Evolutionary conservation across 1,140 invertebrate genomes (phyloP).

Genomic region (Pseudomyrmex gracilis): DNA sequence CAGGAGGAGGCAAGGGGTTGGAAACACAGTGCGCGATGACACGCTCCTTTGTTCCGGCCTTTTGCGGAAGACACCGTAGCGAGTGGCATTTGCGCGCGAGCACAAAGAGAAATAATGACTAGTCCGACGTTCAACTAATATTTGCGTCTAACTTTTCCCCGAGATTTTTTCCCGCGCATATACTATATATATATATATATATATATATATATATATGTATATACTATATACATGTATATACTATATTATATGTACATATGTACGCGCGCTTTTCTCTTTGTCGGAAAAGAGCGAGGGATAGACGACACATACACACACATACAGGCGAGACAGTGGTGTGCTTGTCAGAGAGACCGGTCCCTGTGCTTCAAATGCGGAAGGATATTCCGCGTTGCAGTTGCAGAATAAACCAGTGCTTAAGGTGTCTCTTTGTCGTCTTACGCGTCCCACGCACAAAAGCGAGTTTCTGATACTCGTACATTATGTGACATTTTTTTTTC

Average conservation of each 20-base stretch:
- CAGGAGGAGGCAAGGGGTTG: not conserved
- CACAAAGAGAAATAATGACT: constrained; percentile 82
- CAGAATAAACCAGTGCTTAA: constrained; percentile 63
- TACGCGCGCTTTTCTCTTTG: constrained; percentile 64
- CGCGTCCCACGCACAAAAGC: constrained; percentile 52
- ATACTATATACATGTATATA: constrained; percentile 32
- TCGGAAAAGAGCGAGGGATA: constrained; percentile 55
- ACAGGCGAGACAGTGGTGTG: constrained; percentile 44
- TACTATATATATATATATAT: constrained; percentile 47
- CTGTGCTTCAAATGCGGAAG: constrained; percentile 39
- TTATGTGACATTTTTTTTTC: constrained; percentile 23
- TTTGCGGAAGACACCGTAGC: constrained; percentile 77
- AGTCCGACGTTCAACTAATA: constrained; percentile 84
- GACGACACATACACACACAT: constrained; percentile 21
- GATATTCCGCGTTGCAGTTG: constrained; percentile 51
- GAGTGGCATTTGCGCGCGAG: constrained; percentile 69
- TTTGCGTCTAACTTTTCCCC: constrained; percentile 80
- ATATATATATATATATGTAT: constrained; percentile 42
- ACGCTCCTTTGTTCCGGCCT: constrained; percentile 79
- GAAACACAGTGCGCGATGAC: constrained; percentile 69
- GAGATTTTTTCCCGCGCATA: constrained; percentile 70
- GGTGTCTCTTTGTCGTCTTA: constrained; percentile 67
- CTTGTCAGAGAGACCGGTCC: constrained; percentile 54
- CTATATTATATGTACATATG: constrained; percentile 35
- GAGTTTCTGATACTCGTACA: constrained; percentile 51